These are phyloP conservation scores for Heliothis peltigera DNA, from an alignment of 2,888 invertebrate species.

Conservation along the genomic window DNA sequence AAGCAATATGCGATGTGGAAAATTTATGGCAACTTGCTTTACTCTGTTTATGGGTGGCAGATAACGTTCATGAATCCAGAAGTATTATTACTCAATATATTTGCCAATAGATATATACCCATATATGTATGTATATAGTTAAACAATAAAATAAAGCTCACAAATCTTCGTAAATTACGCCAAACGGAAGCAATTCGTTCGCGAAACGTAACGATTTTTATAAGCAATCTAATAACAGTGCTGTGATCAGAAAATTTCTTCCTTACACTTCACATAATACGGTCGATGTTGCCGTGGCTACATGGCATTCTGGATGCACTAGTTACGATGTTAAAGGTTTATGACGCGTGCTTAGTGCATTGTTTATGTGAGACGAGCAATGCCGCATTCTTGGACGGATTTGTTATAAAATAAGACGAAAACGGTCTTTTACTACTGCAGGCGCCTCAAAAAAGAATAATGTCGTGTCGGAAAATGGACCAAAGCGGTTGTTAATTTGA, in stretches of 20 bases:
- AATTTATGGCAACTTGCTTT: background rate
- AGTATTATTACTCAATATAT: background rate
- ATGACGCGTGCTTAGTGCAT: slow-evolving; percentile 48
- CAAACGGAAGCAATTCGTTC: slow-evolving; percentile 50
- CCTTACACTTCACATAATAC: background rate
- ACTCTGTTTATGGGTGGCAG: background rate
- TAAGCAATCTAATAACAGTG: slow-evolving; percentile 27
- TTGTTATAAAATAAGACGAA: slow-evolving; percentile 23
- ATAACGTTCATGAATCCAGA: background rate
- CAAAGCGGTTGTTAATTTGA: background rate
- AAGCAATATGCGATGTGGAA: slow-evolving; percentile 34
- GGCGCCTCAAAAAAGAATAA: slow-evolving; percentile 9
- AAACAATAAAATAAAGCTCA: background rate
- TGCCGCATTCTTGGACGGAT: slow-evolving; percentile 42
- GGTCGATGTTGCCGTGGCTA: background rate
- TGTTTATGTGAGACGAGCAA: slow-evolving; percentile 52
- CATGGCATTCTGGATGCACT: slow-evolving; percentile 28
- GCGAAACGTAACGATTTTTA: slow-evolving; percentile 38
- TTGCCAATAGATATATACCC: too few relatives aligned
- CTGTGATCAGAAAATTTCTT: background rate
- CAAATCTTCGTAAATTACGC: slow-evolving; percentile 29
- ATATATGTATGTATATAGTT: too few relatives aligned
- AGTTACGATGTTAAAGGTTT: slow-evolving; percentile 47
- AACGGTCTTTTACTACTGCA: background rate
- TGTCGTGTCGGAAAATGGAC: background rate